Percentiles rank a stretch among this genome's conserved stretches.
Conservation (phyloP, 2,113 vertebrate species). For the Callipepla californica region DNA sequence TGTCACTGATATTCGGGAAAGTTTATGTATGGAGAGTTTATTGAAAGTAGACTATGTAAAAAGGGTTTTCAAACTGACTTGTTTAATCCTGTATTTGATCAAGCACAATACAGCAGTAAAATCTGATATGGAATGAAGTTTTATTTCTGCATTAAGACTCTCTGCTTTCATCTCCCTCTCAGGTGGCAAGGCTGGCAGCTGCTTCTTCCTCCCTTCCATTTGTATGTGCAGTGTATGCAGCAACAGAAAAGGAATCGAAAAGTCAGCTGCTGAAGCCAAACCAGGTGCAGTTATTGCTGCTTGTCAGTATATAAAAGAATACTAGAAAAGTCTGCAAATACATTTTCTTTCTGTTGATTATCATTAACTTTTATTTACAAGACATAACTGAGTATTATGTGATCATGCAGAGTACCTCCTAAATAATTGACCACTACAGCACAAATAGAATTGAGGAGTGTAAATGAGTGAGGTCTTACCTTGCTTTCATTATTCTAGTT, state of each 20-base stretch:
- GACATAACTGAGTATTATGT: not conserved
- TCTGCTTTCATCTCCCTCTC: not conserved
- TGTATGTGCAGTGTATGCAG: constrained; percentile 78
- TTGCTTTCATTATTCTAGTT: not conserved
- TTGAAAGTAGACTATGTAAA: not conserved
- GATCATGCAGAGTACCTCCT: not conserved
- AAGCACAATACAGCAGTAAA: not conserved
- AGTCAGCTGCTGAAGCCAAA: constrained; percentile 71
- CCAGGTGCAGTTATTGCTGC: constrained; percentile 75
- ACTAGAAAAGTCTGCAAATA: not conserved
- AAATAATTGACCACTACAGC: not conserved
- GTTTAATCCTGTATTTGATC: not conserved
- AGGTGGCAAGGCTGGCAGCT: constrained; percentile 84
- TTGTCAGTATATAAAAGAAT: not conserved
- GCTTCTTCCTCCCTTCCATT: constrained; percentile 81
- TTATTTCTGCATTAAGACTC: not conserved
- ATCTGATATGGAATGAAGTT: not conserved
- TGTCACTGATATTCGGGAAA: not conserved
- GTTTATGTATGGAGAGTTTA: not conserved
- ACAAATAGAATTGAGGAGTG: not conserved
- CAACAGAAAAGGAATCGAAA: constrained; percentile 68
- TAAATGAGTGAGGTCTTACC: not conserved
- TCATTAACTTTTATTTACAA: not conserved
- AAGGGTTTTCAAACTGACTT: not conserved
- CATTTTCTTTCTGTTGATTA: not conserved